These are phyloP conservation scores for Florisuga fusca DNA, from an alignment of 2,797 vertebrate species.

Conservation along the genomic window DNA sequence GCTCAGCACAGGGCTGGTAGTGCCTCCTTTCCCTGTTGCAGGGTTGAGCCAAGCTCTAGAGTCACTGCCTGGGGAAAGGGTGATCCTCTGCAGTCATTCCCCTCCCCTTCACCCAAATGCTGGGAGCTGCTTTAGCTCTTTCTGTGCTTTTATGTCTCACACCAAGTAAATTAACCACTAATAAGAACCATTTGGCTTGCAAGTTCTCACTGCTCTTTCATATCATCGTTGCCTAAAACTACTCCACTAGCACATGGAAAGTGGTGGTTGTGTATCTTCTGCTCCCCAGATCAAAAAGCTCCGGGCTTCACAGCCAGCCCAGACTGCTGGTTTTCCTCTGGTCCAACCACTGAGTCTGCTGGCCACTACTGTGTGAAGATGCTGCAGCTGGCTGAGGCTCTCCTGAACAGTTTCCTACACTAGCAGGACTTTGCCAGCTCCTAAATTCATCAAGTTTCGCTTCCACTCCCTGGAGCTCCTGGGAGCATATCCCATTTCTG, in stretches of 20 bases:
- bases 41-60: background rate
- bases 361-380: background rate
- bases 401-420: background rate
- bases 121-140: slow-evolving; percentile 8
- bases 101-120: background rate
- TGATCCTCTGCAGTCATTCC: slow-evolving; percentile 9
- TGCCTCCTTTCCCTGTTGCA: background rate
- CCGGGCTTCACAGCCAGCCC: background rate
- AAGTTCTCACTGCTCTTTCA: slow-evolving; percentile 20
- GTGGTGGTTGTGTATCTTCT: background rate
- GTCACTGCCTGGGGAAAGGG: slow-evolving; percentile 10
- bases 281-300: background rate
- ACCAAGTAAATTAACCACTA: slow-evolving; percentile 46
- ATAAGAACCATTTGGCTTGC: slow-evolving; percentile 41
- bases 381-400: background rate
- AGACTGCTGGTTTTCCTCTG: background rate
- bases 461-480: background rate
- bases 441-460: background rate
- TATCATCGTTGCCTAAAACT: background rate
- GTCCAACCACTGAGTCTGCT: background rate
- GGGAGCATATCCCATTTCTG: background rate
- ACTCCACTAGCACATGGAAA: background rate
- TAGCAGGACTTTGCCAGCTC: background rate
- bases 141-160: slow-evolving; percentile 42
- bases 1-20: background rate